Base-by-base conservation (phyloP, 1,140 invertebrate species). In the Achroia grisella region DNA sequence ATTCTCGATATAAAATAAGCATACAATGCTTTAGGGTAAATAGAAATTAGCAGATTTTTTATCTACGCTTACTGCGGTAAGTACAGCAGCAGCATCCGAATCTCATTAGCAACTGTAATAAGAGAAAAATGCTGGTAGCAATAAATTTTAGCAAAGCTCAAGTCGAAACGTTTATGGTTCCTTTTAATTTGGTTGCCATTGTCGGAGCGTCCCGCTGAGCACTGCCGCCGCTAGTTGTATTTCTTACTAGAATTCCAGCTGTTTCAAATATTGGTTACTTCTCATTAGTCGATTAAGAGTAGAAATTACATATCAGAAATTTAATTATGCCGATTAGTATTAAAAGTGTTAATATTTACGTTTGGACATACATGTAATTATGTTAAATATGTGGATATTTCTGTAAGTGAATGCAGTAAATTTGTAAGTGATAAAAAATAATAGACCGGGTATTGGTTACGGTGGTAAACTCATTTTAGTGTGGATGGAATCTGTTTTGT, bases 171-270 rank as follows among this genome's bases (percentile, higher is more conserved):
- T 76, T 84, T 84, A 80, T 71, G 68, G 77, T 79, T 80, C 65
- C 72, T 76, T 84, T 84, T 82, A 84, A 84, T 84, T 82, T 79
- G 75, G 78, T 75, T 71, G 68, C 71, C 62, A 84, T 84, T 82
- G 78, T 82, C 64, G 62, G 56, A 70, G 67, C 74, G 57, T 71
- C 78, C 74, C 74, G 80, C 76, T 68, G 79, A 55, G 80, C 55
- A 23, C 17, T 23, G 17, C 17, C 17, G 56, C 62, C 68, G 61
- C 65, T 66, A 62, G 70, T 67, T 56, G 67, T 62, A 70, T 74
- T 79, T 74, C 74, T 82, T 74, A 60, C 71, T 71, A 65, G 76
- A 71, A 65, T 73, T 76, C 75, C 76, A 80, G 73, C 76, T 77
- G 78, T 55, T 79, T 63, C 60, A 65, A 78, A 71, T 71, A 78